Evolutionary conservation across 2,888 invertebrate genomes (phyloP).

Genomic region (Trachelus troglodyta): DNA sequence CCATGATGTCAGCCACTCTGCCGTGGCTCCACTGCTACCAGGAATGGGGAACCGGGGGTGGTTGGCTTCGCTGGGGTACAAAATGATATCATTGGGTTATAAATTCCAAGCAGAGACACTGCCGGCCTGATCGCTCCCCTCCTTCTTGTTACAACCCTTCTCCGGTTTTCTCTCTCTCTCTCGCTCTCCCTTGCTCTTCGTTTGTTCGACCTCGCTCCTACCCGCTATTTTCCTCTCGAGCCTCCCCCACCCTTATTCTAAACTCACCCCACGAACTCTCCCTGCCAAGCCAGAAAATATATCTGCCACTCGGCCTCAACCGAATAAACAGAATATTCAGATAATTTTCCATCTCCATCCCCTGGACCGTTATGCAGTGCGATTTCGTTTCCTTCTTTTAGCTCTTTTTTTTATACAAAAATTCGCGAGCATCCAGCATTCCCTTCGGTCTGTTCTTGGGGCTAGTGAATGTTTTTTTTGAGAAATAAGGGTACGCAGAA

Average conservation of each 20-base stretch:
- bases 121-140: conserved; percentile 54
- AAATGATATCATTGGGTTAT: conserved; percentile 66
- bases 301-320: conserved; percentile 50
- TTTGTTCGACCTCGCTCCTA: conserved; percentile 58
- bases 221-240: conserved; percentile 34
- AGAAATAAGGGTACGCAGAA: not conserved
- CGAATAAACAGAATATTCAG: conserved; percentile 63
- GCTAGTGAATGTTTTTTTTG: not conserved
- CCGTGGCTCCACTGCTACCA: conserved; percentile 47
- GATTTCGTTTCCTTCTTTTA: conserved; percentile 26
- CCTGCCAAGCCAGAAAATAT: conserved; percentile 52
- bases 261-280: conserved; percentile 8
- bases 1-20: conserved; percentile 62
- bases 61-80: conserved; percentile 62
- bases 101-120: conserved; percentile 64
- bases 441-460: not conserved
- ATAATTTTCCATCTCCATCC: conserved; percentile 54
- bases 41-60: conserved; percentile 48
- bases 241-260: conserved; percentile 16
- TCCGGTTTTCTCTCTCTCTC: conserved; percentile 38
- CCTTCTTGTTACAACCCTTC: conserved; percentile 34
- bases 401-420: conserved; percentile 11
- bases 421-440: not conserved
- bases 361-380: conserved; percentile 30
- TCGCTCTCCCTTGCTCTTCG: conserved; percentile 62